Base-by-base conservation (phyloP, 2,113 vertebrate genomes). In the Nipponia nippon region DNA sequence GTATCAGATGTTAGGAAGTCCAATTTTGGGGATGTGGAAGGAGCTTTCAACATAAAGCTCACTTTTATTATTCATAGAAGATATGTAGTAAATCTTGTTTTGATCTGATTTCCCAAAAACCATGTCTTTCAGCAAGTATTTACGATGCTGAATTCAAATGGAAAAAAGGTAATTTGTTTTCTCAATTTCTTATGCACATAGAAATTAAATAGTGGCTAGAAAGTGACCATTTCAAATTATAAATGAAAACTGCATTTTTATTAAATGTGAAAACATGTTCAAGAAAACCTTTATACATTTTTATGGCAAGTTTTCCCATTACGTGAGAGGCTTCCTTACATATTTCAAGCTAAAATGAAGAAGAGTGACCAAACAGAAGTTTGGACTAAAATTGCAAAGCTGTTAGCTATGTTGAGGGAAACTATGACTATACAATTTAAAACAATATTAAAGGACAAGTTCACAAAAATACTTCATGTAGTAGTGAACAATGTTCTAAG, bases 281-380 rank as follows among this genome's bases (percentile, higher is more conserved):
- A 71, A 92, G 85, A 75, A 97, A 95, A 97, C 69, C 89, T 91
- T 87, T 90, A 47, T 91, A 91, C 65, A 90, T 69, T 59, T 94
- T 91, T 93, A 96, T 94, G 89, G 91, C 83, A 97, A 95, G 87
- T 96, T 96, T 95, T 95, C 61, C 93, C 96, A 91, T 97, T 97
- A 98, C 94, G 98, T 89, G 96, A 98, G 95, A 90, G 95, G 90
- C 76, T 96, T 94, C 90, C 96, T 94, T 92, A 96, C 94, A 95
- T 96, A 73, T 96, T 96, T 96, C 93, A 89, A 98, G 93, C 70
- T 96, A 93, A 97, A 83, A 85, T 80, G 49, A 85, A 83, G 82
- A 87, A 67, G 55, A 89, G 50, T 63, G 36, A 53, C 76, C 49
- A 71, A 73, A 87, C 14, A 36, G 66, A 81, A 67, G 94, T 61